Percentiles rank a stretch among this genome's conserved stretches.
Conservation (phyloP, 2,888 invertebrate species). For the Acanthosepion esculentum region DNA sequence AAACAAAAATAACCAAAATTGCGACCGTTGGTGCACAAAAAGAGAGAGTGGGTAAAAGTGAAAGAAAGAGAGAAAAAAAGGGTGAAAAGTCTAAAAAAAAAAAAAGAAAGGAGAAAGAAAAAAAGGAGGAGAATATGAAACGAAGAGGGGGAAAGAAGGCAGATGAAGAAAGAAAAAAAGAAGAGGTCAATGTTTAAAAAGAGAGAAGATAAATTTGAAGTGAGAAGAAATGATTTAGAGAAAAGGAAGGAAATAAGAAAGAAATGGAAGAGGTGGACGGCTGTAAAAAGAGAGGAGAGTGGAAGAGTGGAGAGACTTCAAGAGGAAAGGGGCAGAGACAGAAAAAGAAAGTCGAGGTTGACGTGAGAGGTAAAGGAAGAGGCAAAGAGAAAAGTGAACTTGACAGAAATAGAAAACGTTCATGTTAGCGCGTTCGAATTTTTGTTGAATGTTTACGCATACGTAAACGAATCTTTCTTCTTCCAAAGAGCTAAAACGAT, state of each 20-base stretch:
- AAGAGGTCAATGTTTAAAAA: no score
- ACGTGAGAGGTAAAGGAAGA: neutral
- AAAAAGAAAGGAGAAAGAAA: neutral
- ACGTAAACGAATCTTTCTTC: neutral
- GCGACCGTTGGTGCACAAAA: neutral
- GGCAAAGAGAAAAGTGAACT: neutral
- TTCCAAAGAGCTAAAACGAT: neutral
- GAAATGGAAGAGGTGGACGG: no score
- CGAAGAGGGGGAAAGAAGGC: no score
- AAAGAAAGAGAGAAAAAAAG: neutral
- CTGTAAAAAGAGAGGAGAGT: no score
- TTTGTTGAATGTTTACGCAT: neutral
- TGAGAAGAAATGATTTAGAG: no score
- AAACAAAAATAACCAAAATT: neutral
- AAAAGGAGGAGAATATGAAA: neutral
- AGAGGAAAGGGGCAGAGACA: no score
- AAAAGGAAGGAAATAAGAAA: no score
- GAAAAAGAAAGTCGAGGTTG: neutral
- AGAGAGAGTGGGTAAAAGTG: no score
- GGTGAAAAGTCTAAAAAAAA: neutral
- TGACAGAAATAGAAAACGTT: neutral
- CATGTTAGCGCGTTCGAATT: neutral
- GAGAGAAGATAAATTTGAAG: no score
- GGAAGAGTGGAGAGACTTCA: neutral
- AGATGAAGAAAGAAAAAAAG: no score